phyloP scores from a whole-genome alignment of 2,888 invertebrate species.

The Nomada goodeniana region DNA sequence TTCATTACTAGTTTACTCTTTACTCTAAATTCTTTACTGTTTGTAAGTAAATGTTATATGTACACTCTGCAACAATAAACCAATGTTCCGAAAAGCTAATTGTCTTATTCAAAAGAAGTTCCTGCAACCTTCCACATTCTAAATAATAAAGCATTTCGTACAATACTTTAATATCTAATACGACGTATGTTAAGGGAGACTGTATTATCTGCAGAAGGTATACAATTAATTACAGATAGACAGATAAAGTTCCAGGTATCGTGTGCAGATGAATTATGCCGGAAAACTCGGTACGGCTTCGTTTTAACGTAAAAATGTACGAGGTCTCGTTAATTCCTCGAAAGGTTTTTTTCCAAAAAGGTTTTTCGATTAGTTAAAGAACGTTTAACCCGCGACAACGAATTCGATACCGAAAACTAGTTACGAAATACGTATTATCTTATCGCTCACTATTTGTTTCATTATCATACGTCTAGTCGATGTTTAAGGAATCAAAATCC shows the following conservation, averaged over 20 bases:
- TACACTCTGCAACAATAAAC: neutral
- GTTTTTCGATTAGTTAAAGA: neutral
- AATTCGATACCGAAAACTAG: neutral
- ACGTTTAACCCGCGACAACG: neutral
- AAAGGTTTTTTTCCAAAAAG: neutral
- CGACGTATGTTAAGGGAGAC: neutral
- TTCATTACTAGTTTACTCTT: too few relatives aligned
- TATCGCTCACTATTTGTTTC: constrained; percentile 39
- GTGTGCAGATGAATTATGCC: constrained; percentile 28
- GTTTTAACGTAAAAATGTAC: constrained; percentile 48
- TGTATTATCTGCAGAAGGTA: constrained; percentile 21
- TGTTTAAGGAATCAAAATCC: constrained; percentile 20
- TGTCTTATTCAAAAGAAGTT: neutral
- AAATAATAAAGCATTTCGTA: neutral
- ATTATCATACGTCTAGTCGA: constrained; percentile 36
- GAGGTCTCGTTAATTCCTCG: neutral
- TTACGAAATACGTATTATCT: constrained; percentile 28
- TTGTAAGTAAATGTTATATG: neutral
- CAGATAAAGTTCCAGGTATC: constrained; percentile 20
- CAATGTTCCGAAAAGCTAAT: too few relatives aligned
- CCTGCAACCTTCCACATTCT: neutral
- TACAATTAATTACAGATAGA: neutral
- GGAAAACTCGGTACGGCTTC: constrained; percentile 51
- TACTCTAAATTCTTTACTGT: neutral
- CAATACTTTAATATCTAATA: neutral